A percentile compares a stretch with the other conserved stretches of the same genome.
Evolutionary conservation across 2,797 vertebrate species (phyloP).

Genomic region (Mus minutoides): DNA sequence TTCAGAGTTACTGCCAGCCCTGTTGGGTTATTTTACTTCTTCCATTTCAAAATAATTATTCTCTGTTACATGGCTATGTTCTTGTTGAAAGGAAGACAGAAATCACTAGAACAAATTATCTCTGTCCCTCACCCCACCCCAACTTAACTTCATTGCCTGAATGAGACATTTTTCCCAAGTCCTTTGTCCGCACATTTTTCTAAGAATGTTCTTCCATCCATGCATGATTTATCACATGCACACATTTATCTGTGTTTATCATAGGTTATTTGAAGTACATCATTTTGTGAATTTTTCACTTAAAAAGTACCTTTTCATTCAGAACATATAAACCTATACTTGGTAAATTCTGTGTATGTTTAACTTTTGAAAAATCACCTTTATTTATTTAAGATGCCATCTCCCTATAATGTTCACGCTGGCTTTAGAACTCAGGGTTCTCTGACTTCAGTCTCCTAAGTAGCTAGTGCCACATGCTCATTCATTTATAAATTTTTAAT

Average conservation of each 20-base stretch:
- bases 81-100: slow-evolving; percentile 47
- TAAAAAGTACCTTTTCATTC: neutral
- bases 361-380: neutral
- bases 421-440: neutral
- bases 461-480: neutral
- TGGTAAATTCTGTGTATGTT: slow-evolving; percentile 2
- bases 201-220: neutral
- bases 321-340: neutral
- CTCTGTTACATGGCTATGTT: neutral
- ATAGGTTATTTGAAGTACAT: slow-evolving; percentile 31
- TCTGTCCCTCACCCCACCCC: neutral
- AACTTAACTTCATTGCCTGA: neutral
- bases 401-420: neutral
- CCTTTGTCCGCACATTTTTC: neutral
- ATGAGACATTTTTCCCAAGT: neutral
- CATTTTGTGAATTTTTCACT: slow-evolving; percentile 20
- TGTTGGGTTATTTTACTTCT: neutral
- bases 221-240: neutral
- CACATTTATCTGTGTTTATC: neutral
- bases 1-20: neutral
- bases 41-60: slow-evolving; percentile 36
- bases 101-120: slow-evolving; percentile 3
- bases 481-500: neutral
- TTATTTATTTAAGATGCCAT: neutral
- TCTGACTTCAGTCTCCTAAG: neutral